A percentile compares a stretch with the other conserved stretches of the same genome.
Conservation (phyloP, 2,888 invertebrate genomes). For the Leptogaster cylindrica region DNA sequence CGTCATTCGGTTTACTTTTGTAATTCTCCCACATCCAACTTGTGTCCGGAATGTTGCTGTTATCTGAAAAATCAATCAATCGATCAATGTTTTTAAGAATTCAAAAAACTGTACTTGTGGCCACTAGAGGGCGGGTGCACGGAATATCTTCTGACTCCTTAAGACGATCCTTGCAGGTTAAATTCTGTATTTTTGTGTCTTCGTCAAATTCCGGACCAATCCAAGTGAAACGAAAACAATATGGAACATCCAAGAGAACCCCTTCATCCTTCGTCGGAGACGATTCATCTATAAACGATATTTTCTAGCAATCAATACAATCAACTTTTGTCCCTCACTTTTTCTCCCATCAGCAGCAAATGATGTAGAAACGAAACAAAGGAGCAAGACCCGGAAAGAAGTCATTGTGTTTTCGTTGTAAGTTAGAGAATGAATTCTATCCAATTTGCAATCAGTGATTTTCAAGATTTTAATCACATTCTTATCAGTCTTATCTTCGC, state of each 20-base stretch:
- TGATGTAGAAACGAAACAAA: too few relatives aligned
- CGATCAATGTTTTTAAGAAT: neutral
- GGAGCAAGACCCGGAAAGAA: too few relatives aligned
- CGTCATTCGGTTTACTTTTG: constrained; percentile 56
- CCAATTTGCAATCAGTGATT: too few relatives aligned
- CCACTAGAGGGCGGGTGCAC: constrained; percentile 70
- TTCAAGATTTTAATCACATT: too few relatives aligned
- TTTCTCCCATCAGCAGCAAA: too few relatives aligned
- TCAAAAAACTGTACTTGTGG: constrained; percentile 64
- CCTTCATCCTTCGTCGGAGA: neutral
- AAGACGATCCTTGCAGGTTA: constrained; percentile 66
- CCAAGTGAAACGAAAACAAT: constrained; percentile 75
- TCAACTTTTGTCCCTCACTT: too few relatives aligned
- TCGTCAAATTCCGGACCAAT: constrained; percentile 70
- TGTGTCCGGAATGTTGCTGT: constrained; percentile 70
- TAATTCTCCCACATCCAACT: constrained; percentile 68
- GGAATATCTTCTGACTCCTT: constrained; percentile 66
- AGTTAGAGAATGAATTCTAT: too few relatives aligned
- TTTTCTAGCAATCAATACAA: too few relatives aligned
- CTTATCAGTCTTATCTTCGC: too few relatives aligned
- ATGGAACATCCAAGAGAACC: constrained; percentile 51
- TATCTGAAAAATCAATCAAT: constrained; percentile 60
- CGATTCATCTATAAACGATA: too few relatives aligned
- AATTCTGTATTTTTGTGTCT: constrained; percentile 64
- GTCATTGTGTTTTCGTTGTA: too few relatives aligned